Base-by-base conservation (phyloP, 2,113 vertebrate species). In the Istiophorus platypterus region DNA sequence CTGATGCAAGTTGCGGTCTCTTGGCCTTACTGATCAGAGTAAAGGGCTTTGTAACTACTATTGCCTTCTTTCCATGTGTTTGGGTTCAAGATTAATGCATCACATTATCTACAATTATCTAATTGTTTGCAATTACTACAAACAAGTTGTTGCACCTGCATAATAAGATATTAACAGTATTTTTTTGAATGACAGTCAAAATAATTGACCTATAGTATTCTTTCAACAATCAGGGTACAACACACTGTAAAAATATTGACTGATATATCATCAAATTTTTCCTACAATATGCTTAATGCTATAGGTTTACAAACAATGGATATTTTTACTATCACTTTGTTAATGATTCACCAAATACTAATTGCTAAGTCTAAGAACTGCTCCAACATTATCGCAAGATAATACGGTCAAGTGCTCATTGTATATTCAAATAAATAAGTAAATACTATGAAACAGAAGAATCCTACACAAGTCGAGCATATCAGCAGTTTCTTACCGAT, bases 401-500 rank as follows among this genome's bases (percentile, higher is more conserved):
- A 14, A 37, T 54, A 13, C n/a, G 51, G 13, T 61, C 17, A 37
- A 24, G 27, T 37, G 5, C n/a, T 56, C 10, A 26, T 13, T 24
- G 4, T 24, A 24, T 56, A 34, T 4, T 56, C 52, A 24, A 42
- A 13, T 57, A 29, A 51, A 37, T 67, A 13, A 49, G 45, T 18
- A n/a, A n/a, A 22, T 20, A 64, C 64, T 7, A 37, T 15, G 45
- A 7, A 52, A 62, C 13, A 24, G 64, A 29, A 56, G 17, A 51
- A 65, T 45, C 0, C 2, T 31, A 34, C 37, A 62, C 14, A 63
- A 73, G 6, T 34, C 3, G 3, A 49, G 26, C 20, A 26, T 17
- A 51, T 72, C 74, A 82, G 85, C 73, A 58, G 61, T 81, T 80
- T 91, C 95, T 95, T 95, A 95, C 94, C 94, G 88, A 78, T 81